These are phyloP conservation scores for Eupithecia inturbata DNA, from an alignment of 2,888 invertebrate genomes.

Conservation along the genomic window DNA sequence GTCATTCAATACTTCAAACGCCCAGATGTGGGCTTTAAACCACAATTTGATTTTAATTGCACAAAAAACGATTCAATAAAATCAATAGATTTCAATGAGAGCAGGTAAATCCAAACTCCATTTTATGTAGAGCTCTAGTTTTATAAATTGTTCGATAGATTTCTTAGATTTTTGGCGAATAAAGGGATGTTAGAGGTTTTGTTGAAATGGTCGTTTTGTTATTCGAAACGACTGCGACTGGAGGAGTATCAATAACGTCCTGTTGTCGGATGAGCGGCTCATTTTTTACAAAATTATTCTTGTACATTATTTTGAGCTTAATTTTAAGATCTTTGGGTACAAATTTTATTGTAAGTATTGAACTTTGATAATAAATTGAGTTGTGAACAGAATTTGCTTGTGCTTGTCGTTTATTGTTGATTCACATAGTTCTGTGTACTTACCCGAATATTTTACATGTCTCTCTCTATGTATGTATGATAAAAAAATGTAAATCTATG, in stretches of 20 bases:
- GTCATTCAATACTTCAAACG: conserved; percentile 62
- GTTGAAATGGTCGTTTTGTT: conserved; percentile 51
- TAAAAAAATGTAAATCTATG: too few relatives aligned
- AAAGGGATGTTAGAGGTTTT: conserved; percentile 24
- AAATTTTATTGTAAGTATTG: conserved; percentile 6
- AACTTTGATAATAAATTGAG: conserved; percentile 22
- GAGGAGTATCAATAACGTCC: conserved; percentile 77
- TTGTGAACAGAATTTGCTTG: conserved; percentile 25
- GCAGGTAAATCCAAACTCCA: conserved; percentile 45
- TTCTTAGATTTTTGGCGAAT: conserved; percentile 3
- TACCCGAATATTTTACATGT: too few relatives aligned
- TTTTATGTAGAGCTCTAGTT: conserved; percentile 17
- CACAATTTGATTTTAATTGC: conserved; percentile 69
- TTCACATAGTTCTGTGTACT: too few relatives aligned
- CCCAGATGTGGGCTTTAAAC: conserved; percentile 65
- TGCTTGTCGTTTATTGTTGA: conserved; percentile 30
- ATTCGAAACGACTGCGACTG: conserved; percentile 71
- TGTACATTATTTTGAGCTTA: conserved; percentile 9
- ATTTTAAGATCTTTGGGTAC: not conserved
- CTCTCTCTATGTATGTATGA: too few relatives aligned
- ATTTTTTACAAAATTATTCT: conserved; percentile 51
- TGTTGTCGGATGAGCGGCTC: conserved; percentile 61
- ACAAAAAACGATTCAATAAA: conserved; percentile 54
- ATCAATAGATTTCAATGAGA: conserved; percentile 39
- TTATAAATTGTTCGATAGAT: not conserved